Evolutionary conservation across 2,797 vertebrate species (phyloP).

Genomic region (Agapornis canus): DNA sequence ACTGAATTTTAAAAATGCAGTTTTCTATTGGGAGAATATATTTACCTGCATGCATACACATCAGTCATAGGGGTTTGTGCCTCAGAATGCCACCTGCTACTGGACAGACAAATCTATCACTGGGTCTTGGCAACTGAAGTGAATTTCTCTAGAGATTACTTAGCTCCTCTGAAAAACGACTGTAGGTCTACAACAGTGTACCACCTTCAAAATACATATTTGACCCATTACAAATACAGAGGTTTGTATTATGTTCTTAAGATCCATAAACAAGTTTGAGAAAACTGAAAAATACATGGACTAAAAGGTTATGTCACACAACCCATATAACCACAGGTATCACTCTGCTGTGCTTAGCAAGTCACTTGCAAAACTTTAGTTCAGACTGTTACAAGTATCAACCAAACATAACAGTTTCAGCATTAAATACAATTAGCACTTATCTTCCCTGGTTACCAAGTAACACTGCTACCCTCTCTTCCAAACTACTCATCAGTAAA

Average conservation of each 20-base stretch:
- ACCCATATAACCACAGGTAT: not conserved
- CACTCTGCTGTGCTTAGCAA: not conserved
- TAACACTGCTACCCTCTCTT: not conserved
- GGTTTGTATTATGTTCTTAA: not conserved
- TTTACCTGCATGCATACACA: not conserved
- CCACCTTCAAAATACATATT: not conserved
- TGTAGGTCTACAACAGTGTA: not conserved
- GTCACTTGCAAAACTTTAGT: not conserved
- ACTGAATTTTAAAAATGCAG: not conserved
- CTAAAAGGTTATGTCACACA: not conserved
- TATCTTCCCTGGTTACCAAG: not conserved
- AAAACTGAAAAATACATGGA: not conserved
- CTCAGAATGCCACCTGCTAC: not conserved
- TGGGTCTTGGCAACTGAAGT: not conserved
- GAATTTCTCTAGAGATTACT: not conserved
- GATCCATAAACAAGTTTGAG: not conserved
- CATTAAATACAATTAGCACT: constrained; percentile 11
- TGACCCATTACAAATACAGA: not conserved
- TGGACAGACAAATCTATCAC: not conserved
- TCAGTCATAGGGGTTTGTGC: fast-evolving
- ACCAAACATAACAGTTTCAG: not conserved
- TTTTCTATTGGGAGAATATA: not conserved
- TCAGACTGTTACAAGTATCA: constrained; percentile 2
- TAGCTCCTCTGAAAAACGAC: not conserved
- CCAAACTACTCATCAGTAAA: not conserved